These are phyloP conservation scores for Chromis chromis DNA, from an alignment of 2,797 vertebrate species.

Conservation along the genomic window DNA sequence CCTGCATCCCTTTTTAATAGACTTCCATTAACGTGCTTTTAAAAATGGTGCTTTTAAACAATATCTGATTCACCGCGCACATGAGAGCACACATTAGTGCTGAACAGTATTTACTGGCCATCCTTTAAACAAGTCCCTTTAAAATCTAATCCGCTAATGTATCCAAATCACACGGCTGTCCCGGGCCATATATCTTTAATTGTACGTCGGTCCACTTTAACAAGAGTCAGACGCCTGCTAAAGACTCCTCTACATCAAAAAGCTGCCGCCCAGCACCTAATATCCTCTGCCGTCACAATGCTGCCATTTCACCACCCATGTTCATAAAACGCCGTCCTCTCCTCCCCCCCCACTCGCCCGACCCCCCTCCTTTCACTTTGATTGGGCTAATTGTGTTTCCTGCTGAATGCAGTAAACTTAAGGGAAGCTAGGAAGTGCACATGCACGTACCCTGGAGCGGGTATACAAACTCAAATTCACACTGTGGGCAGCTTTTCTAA, in stretches of 20 bases:
- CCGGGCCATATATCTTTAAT: slow-evolving; percentile 81
- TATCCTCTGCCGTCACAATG: slow-evolving; percentile 81
- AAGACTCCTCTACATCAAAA: slow-evolving; percentile 78
- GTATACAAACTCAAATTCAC: slow-evolving; percentile 76
- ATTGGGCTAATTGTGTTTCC: slow-evolving; percentile 85
- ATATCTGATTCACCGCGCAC: slow-evolving; percentile 58
- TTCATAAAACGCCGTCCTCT: slow-evolving; percentile 74
- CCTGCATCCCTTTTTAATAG: slow-evolving; percentile 71
- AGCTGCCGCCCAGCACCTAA: slow-evolving; percentile 76
- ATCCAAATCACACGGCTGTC: slow-evolving; percentile 80
- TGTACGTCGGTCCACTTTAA: slow-evolving; percentile 77
- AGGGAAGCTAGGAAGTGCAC: slow-evolving; percentile 72
- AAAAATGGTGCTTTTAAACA: slow-evolving; percentile 66
- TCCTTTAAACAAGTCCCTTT: slow-evolving; percentile 74
- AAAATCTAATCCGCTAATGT: slow-evolving; percentile 85
- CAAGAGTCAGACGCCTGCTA: slow-evolving; percentile 77
- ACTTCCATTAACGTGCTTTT: slow-evolving; percentile 75
- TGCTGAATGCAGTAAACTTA: slow-evolving; percentile 82
- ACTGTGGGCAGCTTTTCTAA: slow-evolving; percentile 73
- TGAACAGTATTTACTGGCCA: slow-evolving; percentile 74
- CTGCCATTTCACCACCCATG: slow-evolving; percentile 79
- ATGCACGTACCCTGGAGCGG: slow-evolving; percentile 66
- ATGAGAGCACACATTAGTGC: slow-evolving; percentile 62
- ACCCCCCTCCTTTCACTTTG: slow-evolving; percentile 78
- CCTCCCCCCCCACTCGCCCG: slow-evolving; percentile 17